phyloP scores from a whole-genome alignment of 2,113 vertebrate species.

The Nesoenas mayeri region DNA sequence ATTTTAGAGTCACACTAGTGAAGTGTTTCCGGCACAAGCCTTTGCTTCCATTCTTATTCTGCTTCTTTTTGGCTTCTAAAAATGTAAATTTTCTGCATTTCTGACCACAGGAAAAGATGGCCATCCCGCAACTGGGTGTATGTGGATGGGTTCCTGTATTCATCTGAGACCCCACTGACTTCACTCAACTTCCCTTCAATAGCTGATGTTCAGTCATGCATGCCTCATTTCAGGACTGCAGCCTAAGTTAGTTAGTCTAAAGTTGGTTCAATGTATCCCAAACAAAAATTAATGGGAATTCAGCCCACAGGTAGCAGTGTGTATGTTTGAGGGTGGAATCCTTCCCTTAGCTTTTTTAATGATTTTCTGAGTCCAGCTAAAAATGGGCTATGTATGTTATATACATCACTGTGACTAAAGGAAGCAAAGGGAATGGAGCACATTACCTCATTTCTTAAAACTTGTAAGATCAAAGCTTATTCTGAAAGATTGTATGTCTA shows the following conservation, averaged over 20 bases:
- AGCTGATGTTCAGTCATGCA: not conserved
- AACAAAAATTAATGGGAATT: not conserved
- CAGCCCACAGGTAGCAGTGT: not conserved
- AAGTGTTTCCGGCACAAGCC: not conserved
- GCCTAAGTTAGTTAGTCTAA: not conserved
- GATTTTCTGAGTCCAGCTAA: not conserved
- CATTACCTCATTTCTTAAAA: conserved; percentile 18
- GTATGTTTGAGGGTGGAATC: not conserved
- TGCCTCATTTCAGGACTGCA: not conserved
- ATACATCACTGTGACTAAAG: not conserved
- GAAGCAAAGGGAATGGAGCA: not conserved
- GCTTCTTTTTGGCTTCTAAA: not conserved
- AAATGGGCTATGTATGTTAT: not conserved
- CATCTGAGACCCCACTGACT: not conserved
- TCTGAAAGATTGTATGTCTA: not conserved
- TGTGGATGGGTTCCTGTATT: not conserved
- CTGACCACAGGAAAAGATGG: not conserved
- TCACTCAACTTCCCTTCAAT: not conserved
- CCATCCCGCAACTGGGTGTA: not conserved
- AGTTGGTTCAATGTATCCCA: not conserved
- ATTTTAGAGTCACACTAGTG: not conserved
- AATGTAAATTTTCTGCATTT: not conserved
- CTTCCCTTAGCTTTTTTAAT: not conserved
- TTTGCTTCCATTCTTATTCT: not conserved
- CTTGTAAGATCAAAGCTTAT: not conserved